Evolutionary conservation across 2,888 invertebrate species (phyloP).

Genomic region (Crossocerus cetratus): DNA sequence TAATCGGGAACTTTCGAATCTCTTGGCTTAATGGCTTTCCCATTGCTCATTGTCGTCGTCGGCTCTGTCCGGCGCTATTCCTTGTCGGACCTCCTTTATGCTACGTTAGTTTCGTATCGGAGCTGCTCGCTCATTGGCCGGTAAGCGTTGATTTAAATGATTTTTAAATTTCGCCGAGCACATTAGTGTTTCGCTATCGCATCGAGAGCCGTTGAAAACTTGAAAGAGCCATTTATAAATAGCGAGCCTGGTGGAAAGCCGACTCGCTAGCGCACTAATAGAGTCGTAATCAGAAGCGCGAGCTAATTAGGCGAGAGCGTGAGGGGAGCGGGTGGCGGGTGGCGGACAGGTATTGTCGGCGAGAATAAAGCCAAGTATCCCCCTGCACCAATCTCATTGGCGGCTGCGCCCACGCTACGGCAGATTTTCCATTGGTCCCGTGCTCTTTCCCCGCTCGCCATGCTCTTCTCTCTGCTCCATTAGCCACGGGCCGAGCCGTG

Average conservation of each 20-base stretch:
- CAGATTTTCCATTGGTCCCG: constrained; percentile 15
- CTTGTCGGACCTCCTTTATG: too few species aligned
- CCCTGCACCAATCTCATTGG: constrained; percentile 31
- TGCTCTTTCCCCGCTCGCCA: constrained; percentile 9
- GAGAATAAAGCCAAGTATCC: too few species aligned
- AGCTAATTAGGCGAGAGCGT: constrained; percentile 55
- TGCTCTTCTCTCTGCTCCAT: constrained; percentile 42
- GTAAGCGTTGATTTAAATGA: too few species aligned
- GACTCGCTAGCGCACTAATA: constrained; percentile 24
- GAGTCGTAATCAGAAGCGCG: constrained; percentile 43
- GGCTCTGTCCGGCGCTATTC: too few species aligned
- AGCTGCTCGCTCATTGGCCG: too few species aligned
- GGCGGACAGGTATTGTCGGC: not conserved
- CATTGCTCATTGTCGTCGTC: not conserved
- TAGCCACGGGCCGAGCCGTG: constrained; percentile 41
- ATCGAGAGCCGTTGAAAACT: constrained; percentile 1
- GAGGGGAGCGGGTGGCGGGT: constrained; percentile 21
- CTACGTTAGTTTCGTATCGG: too few species aligned
- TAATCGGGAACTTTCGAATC: constrained; percentile 1
- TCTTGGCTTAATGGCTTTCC: not conserved
- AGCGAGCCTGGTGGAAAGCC: not conserved
- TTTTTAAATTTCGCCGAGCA: not conserved
- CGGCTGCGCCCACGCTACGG: constrained; percentile 42
- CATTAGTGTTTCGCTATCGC: not conserved
- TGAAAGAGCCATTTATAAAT: too few species aligned